These are phyloP conservation scores for Vulpes ferrilata DNA, from an alignment of 2,113 vertebrate species.

Conservation along the genomic window DNA sequence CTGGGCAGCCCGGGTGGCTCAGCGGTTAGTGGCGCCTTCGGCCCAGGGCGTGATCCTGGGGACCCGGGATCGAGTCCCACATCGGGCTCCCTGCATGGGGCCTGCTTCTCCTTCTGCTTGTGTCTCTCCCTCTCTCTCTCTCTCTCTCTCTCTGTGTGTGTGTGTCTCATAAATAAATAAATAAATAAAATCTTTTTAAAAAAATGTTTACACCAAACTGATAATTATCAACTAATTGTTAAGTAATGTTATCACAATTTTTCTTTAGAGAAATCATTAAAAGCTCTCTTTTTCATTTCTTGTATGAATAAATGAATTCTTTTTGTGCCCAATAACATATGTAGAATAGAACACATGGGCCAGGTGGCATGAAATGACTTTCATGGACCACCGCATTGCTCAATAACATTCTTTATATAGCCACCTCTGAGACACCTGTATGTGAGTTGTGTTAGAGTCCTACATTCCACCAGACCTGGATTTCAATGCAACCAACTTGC, in stretches of 20 bases:
- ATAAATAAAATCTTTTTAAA: no score
- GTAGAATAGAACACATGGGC: background rate
- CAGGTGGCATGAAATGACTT: background rate
- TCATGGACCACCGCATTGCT: background rate
- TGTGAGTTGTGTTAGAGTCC: background rate
- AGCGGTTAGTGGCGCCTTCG: no score
- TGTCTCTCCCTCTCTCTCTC: no score
- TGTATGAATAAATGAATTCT: background rate
- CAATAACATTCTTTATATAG: background rate
- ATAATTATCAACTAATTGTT: background rate
- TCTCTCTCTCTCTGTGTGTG: no score
- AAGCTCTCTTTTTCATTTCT: background rate
- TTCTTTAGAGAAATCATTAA: background rate
- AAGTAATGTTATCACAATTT: conserved; percentile 6
- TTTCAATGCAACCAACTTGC: background rate
- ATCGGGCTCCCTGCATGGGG: no score
- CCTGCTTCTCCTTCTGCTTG: no score
- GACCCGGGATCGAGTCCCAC: no score
- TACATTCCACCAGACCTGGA: background rate
- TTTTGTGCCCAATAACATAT: background rate
- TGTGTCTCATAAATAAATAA: no score
- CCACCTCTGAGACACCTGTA: background rate
- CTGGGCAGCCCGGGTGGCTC: no score
- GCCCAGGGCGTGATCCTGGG: no score
- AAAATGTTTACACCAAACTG: background rate